These are phyloP conservation scores for Ovibos moschatus DNA, from an alignment of 2,113 vertebrate species.

Conservation along the genomic window DNA sequence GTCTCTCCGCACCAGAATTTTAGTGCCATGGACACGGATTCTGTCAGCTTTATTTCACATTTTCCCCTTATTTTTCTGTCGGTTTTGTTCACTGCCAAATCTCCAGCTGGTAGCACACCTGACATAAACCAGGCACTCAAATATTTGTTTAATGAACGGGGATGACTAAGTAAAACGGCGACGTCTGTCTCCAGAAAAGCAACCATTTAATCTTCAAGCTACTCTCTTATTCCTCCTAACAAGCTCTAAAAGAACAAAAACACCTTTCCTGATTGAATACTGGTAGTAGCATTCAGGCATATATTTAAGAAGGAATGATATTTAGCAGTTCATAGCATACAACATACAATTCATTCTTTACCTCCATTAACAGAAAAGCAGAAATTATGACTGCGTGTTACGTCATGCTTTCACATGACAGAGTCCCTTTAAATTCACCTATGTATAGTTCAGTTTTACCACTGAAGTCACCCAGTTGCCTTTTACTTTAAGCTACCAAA, in stretches of 20 bases:
- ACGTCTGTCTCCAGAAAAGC: background rate
- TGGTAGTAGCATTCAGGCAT: background rate
- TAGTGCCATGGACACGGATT: background rate
- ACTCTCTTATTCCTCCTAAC: background rate
- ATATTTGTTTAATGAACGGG: background rate
- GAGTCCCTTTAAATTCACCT: background rate
- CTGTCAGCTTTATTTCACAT: background rate
- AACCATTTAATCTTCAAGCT: background rate
- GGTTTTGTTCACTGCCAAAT: background rate
- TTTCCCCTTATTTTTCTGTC: background rate
- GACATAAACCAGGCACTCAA: background rate
- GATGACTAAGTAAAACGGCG: background rate
- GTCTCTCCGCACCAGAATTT: background rate
- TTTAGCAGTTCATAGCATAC: background rate
- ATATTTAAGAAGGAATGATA: background rate
- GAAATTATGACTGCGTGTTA: background rate
- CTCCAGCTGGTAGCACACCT: background rate
- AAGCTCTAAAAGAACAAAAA: background rate
- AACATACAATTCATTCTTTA: background rate
- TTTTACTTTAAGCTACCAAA: background rate
- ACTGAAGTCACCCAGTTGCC: background rate
- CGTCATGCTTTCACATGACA: background rate
- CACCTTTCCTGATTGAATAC: background rate
- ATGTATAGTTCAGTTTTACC: background rate
- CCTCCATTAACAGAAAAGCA: background rate